Percentiles rank a stretch among this genome's conserved stretches.
These are phyloP conservation scores for Homarus americanus DNA, from an alignment of 1,140 invertebrate genomes.

Conservation along the genomic window DNA sequence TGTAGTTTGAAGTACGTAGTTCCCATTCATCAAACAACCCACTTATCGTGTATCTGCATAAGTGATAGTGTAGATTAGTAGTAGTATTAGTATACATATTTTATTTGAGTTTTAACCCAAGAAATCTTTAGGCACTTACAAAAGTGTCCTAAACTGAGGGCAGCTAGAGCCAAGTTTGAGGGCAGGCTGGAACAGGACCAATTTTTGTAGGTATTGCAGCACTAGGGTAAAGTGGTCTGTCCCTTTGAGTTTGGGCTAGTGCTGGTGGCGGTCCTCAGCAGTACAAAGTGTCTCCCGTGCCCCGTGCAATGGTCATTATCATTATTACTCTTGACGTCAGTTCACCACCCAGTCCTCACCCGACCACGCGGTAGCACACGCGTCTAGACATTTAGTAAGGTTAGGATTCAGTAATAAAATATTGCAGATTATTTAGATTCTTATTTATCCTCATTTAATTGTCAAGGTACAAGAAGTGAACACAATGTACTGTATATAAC, in stretches of 20 bases:
- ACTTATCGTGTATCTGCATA: not conserved
- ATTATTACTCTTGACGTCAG: slow-evolving; percentile 66
- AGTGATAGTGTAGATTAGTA: slow-evolving; percentile 12
- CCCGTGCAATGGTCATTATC: slow-evolving; percentile 73
- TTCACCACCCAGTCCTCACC: slow-evolving; percentile 71
- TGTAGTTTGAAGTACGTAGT: not conserved
- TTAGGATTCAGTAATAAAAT: slow-evolving; percentile 73
- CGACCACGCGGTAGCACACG: slow-evolving; percentile 71
- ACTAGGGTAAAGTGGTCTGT: slow-evolving; percentile 45
- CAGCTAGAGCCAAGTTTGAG: slow-evolving; percentile 64
- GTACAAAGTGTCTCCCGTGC: slow-evolving; percentile 72
- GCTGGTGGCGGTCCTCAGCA: slow-evolving; percentile 69
- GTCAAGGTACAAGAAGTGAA: no score
- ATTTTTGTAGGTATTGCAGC: slow-evolving; percentile 32
- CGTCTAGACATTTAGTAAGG: slow-evolving; percentile 72
- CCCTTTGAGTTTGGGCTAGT: slow-evolving; percentile 37
- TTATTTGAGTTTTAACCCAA: slow-evolving; percentile 18
- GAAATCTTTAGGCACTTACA: slow-evolving; percentile 5
- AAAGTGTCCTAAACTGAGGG: slow-evolving; percentile 22
- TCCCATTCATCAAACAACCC: not conserved
- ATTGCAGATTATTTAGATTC: slow-evolving; percentile 60
- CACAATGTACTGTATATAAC: no score
- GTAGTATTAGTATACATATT: slow-evolving; percentile 1
- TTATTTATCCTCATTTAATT: slow-evolving; percentile 22
- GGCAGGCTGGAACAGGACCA: slow-evolving; percentile 37